Conservation (phyloP, 2,113 vertebrate genomes). For the Cinclus cinclus region DNA sequence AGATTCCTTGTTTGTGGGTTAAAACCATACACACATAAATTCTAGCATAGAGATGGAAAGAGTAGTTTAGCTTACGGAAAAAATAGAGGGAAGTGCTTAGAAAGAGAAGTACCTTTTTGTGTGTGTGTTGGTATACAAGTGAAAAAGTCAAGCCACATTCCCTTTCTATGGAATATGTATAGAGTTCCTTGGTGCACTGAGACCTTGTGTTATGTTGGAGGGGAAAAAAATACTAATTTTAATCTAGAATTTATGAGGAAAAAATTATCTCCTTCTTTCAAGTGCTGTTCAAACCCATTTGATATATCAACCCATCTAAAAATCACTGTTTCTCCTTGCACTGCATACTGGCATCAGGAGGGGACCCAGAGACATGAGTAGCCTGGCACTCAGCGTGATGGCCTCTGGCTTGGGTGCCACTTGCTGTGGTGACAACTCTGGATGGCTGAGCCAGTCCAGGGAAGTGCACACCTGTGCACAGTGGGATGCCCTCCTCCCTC, state of each 20-base stretch:
- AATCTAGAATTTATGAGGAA: background rate
- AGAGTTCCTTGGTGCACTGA: background rate
- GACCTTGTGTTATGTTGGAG: background rate
- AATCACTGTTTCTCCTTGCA: background rate
- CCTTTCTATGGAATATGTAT: background rate
- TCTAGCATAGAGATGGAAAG: background rate
- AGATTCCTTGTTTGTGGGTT: background rate
- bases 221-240: background rate
- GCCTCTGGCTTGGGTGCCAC: background rate
- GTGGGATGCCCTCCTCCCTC: background rate
- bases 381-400: accelerated
- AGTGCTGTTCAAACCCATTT: background rate
- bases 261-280: background rate
- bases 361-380: too few species aligned
- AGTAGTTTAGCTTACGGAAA: background rate
- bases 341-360: background rate
- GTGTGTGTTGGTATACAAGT: background rate
- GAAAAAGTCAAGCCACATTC: background rate
- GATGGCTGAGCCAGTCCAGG: background rate
- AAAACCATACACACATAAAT: background rate
- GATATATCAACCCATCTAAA: background rate
- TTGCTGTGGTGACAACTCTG: background rate
- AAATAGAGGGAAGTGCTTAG: background rate
- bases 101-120: background rate
- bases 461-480: background rate